A percentile compares a stretch with the other conserved stretches of the same genome.
phyloP scores from a whole-genome alignment of 2,113 vertebrate genomes.

The Prinia subflava region DNA sequence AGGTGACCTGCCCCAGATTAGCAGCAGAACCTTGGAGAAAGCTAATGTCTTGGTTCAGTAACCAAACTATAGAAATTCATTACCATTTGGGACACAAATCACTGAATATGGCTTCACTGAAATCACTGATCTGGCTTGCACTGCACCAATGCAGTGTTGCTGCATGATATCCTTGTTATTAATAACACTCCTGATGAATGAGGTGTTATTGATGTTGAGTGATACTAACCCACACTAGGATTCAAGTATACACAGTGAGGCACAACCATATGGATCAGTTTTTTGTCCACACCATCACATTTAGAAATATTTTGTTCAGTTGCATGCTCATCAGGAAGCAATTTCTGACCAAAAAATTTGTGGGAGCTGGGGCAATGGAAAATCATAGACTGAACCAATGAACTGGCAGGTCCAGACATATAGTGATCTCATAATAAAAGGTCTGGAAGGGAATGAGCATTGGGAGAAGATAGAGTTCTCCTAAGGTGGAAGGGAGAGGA shows the following conservation, averaged over 20 bases:
- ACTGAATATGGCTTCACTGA: neutral
- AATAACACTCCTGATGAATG: rapidly evolving
- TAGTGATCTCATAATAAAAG: neutral
- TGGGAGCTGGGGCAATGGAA: neutral
- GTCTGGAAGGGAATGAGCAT: neutral
- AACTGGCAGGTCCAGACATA: rapidly evolving
- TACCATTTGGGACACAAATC: neutral
- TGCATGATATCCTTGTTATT: rapidly evolving
- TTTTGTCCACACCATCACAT: neutral
- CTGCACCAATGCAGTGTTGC: rapidly evolving
- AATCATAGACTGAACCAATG: neutral
- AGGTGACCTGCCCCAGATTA: neutral
- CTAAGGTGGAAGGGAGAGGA: neutral
- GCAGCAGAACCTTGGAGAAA: neutral
- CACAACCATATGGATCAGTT: neutral
- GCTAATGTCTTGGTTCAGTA: neutral
- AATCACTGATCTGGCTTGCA: neutral
- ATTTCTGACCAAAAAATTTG: neutral
- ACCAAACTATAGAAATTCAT: neutral
- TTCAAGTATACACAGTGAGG: rapidly evolving
- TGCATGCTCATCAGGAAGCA: neutral
- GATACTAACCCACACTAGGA: neutral
- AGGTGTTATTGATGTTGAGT: neutral
- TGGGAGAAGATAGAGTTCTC: neutral
- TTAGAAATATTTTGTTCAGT: neutral